These are phyloP conservation scores for Thereva unica DNA, from an alignment of 2,888 invertebrate species.

Conservation along the genomic window DNA sequence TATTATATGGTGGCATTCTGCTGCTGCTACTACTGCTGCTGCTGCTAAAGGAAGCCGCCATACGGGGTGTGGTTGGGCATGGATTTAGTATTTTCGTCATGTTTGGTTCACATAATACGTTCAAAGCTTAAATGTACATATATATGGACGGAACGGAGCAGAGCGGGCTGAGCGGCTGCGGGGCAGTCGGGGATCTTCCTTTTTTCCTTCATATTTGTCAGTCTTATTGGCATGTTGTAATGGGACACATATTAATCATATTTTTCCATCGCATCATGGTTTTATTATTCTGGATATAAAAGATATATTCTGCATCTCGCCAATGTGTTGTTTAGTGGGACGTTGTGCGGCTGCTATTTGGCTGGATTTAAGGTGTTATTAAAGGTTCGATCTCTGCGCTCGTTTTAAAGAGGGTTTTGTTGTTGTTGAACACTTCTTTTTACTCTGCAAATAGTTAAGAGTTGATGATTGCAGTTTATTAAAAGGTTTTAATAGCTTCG, in stretches of 20 bases:
- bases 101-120: conserved; percentile 31
- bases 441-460: too few relatives aligned
- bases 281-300: conserved; percentile 24
- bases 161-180: not conserved
- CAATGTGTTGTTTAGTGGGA: too few relatives aligned
- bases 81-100: conserved; percentile 33
- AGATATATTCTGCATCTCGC: conserved; percentile 25
- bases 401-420: too few relatives aligned
- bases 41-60: too few relatives aligned
- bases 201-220: conserved; percentile 36
- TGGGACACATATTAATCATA: conserved; percentile 33
- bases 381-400: not conserved
- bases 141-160: too few relatives aligned
- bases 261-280: conserved; percentile 25
- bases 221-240: conserved; percentile 34
- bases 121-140: not conserved
- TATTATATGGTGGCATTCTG: too few relatives aligned
- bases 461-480: too few relatives aligned
- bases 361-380: conserved; percentile 14
- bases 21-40: too few relatives aligned
- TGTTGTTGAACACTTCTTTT: too few relatives aligned
- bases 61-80: conserved; percentile 24
- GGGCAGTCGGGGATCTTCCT: conserved; percentile 17
- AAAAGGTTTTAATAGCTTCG: too few relatives aligned
- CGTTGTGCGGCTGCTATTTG: conserved; percentile 16